Conservation (phyloP, 2,888 invertebrate genomes). For the Pyralis farinalis region DNA sequence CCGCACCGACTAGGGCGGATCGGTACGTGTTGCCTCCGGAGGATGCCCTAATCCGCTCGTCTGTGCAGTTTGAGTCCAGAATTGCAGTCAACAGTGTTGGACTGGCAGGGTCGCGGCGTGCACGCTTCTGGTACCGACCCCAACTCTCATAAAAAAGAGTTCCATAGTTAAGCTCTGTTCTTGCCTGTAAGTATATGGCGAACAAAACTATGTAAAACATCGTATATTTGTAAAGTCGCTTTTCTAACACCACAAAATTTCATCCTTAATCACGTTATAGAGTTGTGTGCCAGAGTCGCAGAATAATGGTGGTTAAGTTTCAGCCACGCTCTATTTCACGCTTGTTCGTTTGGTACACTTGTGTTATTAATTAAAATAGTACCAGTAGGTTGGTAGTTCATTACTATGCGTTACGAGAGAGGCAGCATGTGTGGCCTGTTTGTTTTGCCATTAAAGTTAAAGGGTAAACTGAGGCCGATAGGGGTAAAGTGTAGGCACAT, state of each 20-base stretch:
- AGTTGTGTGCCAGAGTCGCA: conserved; percentile 49
- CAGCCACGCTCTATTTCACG: conserved; percentile 49
- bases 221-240: no score
- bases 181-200: no score
- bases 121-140: no score
- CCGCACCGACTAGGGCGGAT: no score
- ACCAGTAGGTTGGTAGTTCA: conserved; percentile 24
- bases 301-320: conserved; percentile 50
- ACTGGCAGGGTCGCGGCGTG: no score
- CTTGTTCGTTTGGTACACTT: conserved; percentile 33
- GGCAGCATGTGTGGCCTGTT: not conserved
- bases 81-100: no score
- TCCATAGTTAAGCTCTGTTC: no score
- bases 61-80: no score
- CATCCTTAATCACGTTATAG: conserved; percentile 44
- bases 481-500: not conserved
- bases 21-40: no score
- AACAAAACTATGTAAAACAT: no score
- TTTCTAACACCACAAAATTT: conserved; percentile 4
- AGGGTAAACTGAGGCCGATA: not conserved
- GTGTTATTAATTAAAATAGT: conserved; percentile 45
- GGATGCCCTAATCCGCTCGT: no score
- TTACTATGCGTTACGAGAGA: conserved; percentile 13
- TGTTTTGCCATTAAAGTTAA: not conserved
- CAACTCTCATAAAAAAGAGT: no score